Percentiles rank a stretch among this genome's conserved stretches.
Evolutionary conservation across 2,797 vertebrate species (phyloP).

Genomic region (Tiaroga cobitis): DNA sequence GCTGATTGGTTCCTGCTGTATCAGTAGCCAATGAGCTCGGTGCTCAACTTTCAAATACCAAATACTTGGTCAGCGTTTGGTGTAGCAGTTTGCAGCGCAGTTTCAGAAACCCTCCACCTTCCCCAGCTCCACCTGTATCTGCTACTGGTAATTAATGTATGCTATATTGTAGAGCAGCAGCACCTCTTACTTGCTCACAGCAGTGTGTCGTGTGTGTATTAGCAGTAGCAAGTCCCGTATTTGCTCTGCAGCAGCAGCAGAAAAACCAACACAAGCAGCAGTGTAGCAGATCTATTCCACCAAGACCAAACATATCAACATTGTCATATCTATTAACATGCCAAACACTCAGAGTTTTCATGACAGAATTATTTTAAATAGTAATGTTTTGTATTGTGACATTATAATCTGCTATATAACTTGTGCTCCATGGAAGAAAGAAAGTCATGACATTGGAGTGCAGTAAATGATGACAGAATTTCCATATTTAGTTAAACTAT

Average conservation of each 20-base stretch:
- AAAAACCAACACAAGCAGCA: too few species aligned
- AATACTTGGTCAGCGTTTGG: too few species aligned
- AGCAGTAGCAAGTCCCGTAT: background rate
- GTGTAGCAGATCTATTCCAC: background rate
- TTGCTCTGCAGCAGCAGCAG: background rate
- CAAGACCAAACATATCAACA: background rate
- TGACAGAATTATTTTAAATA: background rate
- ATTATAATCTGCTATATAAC: background rate
- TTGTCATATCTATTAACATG: background rate
- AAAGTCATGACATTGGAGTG: background rate
- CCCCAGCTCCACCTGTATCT: background rate
- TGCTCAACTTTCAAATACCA: too few species aligned
- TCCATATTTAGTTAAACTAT: background rate
- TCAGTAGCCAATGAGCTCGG: too few species aligned
- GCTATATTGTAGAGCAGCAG: background rate
- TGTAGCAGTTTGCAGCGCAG: too few species aligned
- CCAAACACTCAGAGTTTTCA: background rate
- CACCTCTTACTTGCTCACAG: too few species aligned
- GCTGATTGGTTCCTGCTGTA: background rate
- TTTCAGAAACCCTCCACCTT: background rate
- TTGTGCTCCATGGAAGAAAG: background rate
- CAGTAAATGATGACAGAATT: background rate
- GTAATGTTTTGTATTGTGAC: background rate
- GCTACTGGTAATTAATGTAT: rapidly evolving
- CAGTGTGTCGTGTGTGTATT: too few species aligned